Evolutionary conservation across 2,888 invertebrate genomes (phyloP).

Genomic region (Malthinus flaveolus): DNA sequence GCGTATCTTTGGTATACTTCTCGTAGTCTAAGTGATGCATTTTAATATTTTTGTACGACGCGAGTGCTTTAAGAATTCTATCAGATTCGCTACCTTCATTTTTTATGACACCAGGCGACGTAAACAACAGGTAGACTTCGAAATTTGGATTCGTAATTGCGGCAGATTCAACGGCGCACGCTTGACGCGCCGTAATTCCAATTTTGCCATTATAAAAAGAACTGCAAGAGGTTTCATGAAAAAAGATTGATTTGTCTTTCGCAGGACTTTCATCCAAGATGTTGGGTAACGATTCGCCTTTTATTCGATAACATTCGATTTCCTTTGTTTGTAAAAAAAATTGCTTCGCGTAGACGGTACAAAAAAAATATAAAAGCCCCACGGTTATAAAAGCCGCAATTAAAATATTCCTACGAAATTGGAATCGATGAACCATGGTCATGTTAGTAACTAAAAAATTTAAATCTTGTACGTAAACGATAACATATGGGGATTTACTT

Average conservation of each 20-base stretch:
- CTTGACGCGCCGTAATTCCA: slow-evolving; percentile 61
- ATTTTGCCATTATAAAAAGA: slow-evolving; percentile 50
- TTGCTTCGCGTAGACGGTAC: slow-evolving; percentile 4
- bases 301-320: slow-evolving; percentile 44
- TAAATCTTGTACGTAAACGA: too few species aligned
- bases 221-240: slow-evolving; percentile 68
- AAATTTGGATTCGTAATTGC: slow-evolving; percentile 63
- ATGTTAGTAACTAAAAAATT: not conserved
- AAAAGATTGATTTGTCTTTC: slow-evolving; percentile 62
- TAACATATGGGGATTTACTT: too few species aligned
- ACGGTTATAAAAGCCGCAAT: slow-evolving; percentile 1
- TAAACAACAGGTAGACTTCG: slow-evolving; percentile 61
- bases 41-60: slow-evolving; percentile 57
- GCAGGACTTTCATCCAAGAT: slow-evolving; percentile 43
- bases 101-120: slow-evolving; percentile 53
- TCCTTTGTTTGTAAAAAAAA: slow-evolving; percentile 21
- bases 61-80: slow-evolving; percentile 49
- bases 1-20: slow-evolving; percentile 60
- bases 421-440: not conserved
- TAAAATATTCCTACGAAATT: slow-evolving; percentile 3
- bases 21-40: slow-evolving; percentile 58
- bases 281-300: slow-evolving; percentile 42
- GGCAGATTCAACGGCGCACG: slow-evolving; percentile 71
- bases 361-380: slow-evolving; percentile 5
- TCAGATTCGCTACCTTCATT: slow-evolving; percentile 39